Evolutionary conservation across 2,888 invertebrate species (phyloP), one percentile per base, ranked within the genome.

Genomic region (Orthosia incerta): DNA sequence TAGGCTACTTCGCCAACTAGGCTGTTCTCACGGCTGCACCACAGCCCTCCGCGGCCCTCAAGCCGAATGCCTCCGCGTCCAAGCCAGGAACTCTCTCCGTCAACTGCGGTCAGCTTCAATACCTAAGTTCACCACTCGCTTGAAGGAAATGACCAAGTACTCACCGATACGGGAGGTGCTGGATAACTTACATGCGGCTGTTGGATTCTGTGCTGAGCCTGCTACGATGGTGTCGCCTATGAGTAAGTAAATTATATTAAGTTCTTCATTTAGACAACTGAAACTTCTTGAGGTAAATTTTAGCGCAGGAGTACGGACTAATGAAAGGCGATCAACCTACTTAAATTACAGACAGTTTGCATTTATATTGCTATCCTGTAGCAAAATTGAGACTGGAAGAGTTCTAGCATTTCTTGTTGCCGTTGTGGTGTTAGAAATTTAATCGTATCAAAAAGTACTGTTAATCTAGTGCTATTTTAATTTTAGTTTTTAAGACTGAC

Each of bases 191-290:
- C 99, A 99, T 92, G 98, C 99, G 0, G 98, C 99, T 87, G 97
- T 99, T 66, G 99, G 99, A 11, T 99, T 99, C 93, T 99, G 99
- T 72, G 97, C 98, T 53, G 99, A 99, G 93, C 99, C 99, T 16
- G 97, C 98, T 80, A 97, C 98, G 13, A 95, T 98, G 86, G 96
- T 99, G 26, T 99, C 99, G 45, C 99, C 99, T 50, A 96, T 98
- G 94, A 98, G 99, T 99, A 96, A 98, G 98, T 97, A 86, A 56
- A 3, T 26, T 26, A 26, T 26, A 7, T 31, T 31, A 31, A 31
- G 31, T 31, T 31, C 31, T 31, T 7, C 31, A 31, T 31, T 31
- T 31, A 31, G 5, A 31, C 31, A 31, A 31, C 5, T 31, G 31
- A 31, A 31, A 7, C 31, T 31, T 31, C 31, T 7, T 31, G 31